phyloP scores from a whole-genome alignment of 2,113 vertebrate species.

The Chiloscyllium plagiosum region DNA sequence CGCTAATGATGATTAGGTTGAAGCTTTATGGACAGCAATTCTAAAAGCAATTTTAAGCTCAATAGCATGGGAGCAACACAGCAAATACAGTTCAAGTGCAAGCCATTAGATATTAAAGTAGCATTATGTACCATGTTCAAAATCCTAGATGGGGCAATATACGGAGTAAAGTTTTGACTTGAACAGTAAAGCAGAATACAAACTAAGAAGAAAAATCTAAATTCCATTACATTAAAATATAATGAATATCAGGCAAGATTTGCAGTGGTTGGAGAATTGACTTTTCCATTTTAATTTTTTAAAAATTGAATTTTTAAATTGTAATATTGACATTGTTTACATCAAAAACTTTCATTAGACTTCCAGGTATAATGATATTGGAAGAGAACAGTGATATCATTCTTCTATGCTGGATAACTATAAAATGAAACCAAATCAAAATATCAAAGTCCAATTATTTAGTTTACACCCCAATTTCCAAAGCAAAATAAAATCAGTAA shows the following conservation, averaged over 20 bases:
- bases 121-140: background rate
- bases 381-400: background rate
- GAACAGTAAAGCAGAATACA: background rate
- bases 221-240: background rate
- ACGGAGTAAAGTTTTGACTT: background rate
- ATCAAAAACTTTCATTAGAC: background rate
- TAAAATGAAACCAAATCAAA: background rate
- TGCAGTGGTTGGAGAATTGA: background rate
- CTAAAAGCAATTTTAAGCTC: background rate
- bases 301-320: background rate
- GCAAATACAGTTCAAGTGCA: background rate
- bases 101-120: background rate
- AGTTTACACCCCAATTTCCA: background rate
- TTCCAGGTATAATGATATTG: background rate
- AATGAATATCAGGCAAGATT: background rate
- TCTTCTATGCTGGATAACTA: background rate
- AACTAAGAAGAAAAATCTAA: background rate
- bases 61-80: background rate
- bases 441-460: background rate
- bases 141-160: background rate
- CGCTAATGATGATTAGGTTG: constrained; percentile 8
- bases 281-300: background rate
- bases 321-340: background rate
- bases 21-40: background rate
- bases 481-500: background rate